Evolutionary conservation across 1,140 invertebrate species (phyloP), one percentile per base, ranked within the genome.

Genomic region (Papilio glaucus): DNA sequence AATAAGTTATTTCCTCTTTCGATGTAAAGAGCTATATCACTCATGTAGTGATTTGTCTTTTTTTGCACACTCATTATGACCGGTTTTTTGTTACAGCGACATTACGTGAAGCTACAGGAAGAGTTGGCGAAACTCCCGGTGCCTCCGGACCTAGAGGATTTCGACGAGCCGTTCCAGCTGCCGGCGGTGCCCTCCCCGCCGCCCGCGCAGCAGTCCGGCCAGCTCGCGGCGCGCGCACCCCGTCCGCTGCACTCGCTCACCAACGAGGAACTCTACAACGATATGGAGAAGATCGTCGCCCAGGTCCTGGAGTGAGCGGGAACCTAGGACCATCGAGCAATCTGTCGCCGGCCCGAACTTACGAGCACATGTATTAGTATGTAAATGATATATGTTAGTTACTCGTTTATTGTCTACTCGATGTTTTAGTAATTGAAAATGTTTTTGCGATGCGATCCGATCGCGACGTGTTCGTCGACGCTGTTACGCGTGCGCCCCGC

Each of bases 41-140:
- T 24, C 38, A 72, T 53, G 0, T 69, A 65, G 37, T 18, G 12
- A 38, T 38, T 9, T 41, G 2, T 13, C 1, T 72, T 63, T 37
- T 68, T 5, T 72, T 26, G 26, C 38, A 21, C 6, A 33, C 6
- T 33, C 6, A 33, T 33, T 33, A 6, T 33, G 24, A 7, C 15
- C 12, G 24, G n/a, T 68, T 45, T 76, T 29, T 68, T 15, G 37
- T 93, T 95, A 68, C 94, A 97, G 95, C 95, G 96, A 71, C 96
- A 97, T 86, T 97, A 97, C 88, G 95, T 95, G 75, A 95, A 96
- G 81, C 90, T 97, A 74, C 95, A 96, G 74, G 96, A 97, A 88
- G 97, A 97, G 90, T 90, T 97, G 75, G 95, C 95, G 24, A 97
- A 97, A 93, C 92, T 98, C 82, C 95, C 96, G 81, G 95, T 96